Conservation (phyloP, 2,797 vertebrate species). For the Aldrovandia affinis region DNA sequence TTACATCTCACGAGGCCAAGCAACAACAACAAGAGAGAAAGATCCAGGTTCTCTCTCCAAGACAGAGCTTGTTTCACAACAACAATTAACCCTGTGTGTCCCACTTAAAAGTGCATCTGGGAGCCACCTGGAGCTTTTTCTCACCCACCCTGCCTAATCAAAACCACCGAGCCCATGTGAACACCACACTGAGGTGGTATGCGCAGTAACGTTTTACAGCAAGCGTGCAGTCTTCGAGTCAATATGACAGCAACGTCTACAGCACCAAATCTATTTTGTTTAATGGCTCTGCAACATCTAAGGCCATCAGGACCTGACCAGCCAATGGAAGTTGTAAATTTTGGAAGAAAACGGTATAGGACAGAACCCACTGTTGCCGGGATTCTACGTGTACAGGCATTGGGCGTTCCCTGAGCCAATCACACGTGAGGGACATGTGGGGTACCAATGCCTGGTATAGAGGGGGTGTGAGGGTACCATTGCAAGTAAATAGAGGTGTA, state of each 20-base stretch:
- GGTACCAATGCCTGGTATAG: no score
- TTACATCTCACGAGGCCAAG: conserved; percentile 56
- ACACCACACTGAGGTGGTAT: background rate
- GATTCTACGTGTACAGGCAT: background rate
- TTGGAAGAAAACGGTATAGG: background rate
- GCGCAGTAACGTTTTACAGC: conserved; percentile 4
- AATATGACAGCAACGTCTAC: background rate
- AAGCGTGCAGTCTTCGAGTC: conserved; percentile 7
- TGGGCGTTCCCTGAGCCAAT: background rate
- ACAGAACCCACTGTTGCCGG: background rate
- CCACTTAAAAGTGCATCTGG: conserved; percentile 68
- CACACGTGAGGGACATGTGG: background rate
- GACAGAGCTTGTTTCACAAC: conserved; percentile 41
- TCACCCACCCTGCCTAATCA: background rate
- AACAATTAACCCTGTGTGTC: conserved; percentile 56
- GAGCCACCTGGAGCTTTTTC: conserved; percentile 66
- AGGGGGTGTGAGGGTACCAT: background rate
- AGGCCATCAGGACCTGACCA: background rate
- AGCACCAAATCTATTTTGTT: background rate
- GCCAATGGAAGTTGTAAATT: background rate
- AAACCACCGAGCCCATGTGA: background rate
- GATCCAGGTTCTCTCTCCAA: conserved; percentile 55
- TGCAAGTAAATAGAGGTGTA: background rate
- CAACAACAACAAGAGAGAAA: conserved; percentile 46
- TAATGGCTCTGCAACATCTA: background rate